Percentiles rank a stretch among this genome's conserved stretches.
These are phyloP conservation scores for Dichetophora obliterata DNA, from an alignment of 2,888 invertebrate genomes.

Conservation along the genomic window DNA sequence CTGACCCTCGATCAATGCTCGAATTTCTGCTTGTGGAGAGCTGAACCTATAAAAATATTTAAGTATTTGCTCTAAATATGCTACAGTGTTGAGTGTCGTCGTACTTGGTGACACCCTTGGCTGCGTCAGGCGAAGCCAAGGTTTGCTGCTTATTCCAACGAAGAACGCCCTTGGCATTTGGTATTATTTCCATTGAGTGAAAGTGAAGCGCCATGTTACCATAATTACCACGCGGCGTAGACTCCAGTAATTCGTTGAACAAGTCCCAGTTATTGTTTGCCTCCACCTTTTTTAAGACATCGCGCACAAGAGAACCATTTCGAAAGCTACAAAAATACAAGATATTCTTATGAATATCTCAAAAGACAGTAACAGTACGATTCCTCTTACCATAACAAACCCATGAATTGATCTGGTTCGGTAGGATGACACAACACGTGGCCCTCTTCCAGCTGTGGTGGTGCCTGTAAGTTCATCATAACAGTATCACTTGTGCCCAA, in stretches of 20 bases:
- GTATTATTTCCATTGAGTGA: slow-evolving; percentile 76
- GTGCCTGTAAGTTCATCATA: slow-evolving; percentile 81
- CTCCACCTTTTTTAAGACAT: slow-evolving; percentile 80
- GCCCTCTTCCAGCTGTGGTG: slow-evolving; percentile 80
- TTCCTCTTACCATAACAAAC: slow-evolving; percentile 81
- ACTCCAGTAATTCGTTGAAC: slow-evolving; percentile 84
- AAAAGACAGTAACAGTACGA: background rate
- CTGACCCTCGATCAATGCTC: slow-evolving; percentile 94
- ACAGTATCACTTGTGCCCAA: slow-evolving; percentile 95
- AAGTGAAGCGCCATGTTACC: slow-evolving; percentile 81
- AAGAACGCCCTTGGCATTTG: slow-evolving; percentile 74
- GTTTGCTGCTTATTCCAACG: slow-evolving; percentile 77
- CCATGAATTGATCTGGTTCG: slow-evolving; percentile 84
- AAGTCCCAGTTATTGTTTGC: slow-evolving; percentile 86
- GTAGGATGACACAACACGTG: slow-evolving; percentile 92
- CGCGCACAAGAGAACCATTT: slow-evolving; percentile 93
- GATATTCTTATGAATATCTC: background rate
- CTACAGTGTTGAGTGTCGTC: background rate
- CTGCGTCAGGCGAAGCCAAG: slow-evolving; percentile 56
- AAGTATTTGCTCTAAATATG: background rate
- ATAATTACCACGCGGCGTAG: slow-evolving; percentile 91
- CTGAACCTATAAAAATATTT: slow-evolving; percentile 56
- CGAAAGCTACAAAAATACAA: slow-evolving; percentile 76
- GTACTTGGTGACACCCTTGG: slow-evolving; percentile 64
- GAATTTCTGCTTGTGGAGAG: slow-evolving; percentile 81